Evolutionary conservation across 2,797 vertebrate genomes (phyloP).

Genomic region (Catostomus latipinnis): DNA sequence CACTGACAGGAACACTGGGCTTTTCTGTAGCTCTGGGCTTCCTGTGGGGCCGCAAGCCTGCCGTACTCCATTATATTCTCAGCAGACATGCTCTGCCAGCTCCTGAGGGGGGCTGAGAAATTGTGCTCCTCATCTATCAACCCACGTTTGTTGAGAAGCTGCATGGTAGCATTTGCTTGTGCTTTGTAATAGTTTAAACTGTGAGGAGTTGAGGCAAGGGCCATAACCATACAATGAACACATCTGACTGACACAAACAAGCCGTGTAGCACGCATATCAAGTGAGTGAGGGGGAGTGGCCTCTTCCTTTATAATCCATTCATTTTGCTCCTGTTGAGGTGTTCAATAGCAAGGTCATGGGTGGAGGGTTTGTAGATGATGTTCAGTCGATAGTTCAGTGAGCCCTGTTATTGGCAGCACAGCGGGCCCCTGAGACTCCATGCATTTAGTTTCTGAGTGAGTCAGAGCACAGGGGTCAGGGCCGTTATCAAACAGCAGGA

Average conservation of each 20-base stretch:
- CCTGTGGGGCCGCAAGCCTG: conserved; percentile 17
- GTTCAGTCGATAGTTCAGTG: conserved; percentile 59
- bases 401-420: conserved; percentile 57
- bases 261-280: conserved; percentile 8
- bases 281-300: conserved; percentile 6
- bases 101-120: conserved; percentile 25
- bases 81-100: conserved; percentile 28
- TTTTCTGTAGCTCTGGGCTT: conserved; percentile 29
- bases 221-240: background rate
- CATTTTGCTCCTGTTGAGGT: conserved; percentile 46
- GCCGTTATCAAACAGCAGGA: conserved; percentile 55
- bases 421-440: conserved; percentile 44
- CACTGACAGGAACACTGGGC: conserved; percentile 25
- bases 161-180: background rate
- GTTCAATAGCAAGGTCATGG: conserved; percentile 51
- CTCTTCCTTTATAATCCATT: conserved; percentile 39
- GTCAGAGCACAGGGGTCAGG: conserved; percentile 47
- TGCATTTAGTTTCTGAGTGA: conserved; percentile 43
- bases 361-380: conserved; percentile 48
- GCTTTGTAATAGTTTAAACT: conserved; percentile 23
- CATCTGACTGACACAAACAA: conserved; percentile 19
- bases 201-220: background rate
- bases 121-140: conserved; percentile 35
- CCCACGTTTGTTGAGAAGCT: conserved; percentile 7
- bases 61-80: conserved; percentile 36